Percentiles rank a stretch among this genome's conserved stretches.
These are phyloP conservation scores for Philypnodon macrostomus DNA, from an alignment of 2,797 vertebrate species.

Conservation along the genomic window DNA sequence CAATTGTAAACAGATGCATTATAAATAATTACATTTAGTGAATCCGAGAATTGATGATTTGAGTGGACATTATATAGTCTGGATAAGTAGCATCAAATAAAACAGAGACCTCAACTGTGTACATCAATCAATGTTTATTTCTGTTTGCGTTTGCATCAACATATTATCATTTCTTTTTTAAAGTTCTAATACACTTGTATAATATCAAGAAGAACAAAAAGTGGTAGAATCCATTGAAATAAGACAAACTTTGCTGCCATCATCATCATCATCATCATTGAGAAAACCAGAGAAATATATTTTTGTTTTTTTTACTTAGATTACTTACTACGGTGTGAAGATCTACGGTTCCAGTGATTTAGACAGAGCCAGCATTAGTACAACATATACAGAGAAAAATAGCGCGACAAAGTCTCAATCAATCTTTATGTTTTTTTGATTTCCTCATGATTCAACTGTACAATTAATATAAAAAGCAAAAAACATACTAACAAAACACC, in stretches of 20 bases:
- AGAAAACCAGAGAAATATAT: slow-evolving; percentile 68
- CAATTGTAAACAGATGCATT: too few species aligned
- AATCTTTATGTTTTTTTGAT: slow-evolving; percentile 56
- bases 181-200: slow-evolving; percentile 80
- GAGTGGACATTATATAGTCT: too few species aligned
- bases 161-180: slow-evolving; percentile 76
- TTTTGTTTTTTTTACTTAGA: slow-evolving; percentile 40
- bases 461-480: slow-evolving; percentile 80
- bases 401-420: slow-evolving; percentile 54
- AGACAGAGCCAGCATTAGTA: slow-evolving; percentile 79
- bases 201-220: slow-evolving; percentile 81
- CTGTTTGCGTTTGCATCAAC: slow-evolving; percentile 80
- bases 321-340: slow-evolving; percentile 65
- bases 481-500: slow-evolving; percentile 82
- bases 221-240: slow-evolving; percentile 79
- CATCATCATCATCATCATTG: too few species aligned
- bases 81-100: slow-evolving; percentile 10
- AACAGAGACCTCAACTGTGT: slow-evolving; percentile 48
- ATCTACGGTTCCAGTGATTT: slow-evolving; percentile 71
- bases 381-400: slow-evolving; percentile 80
- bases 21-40: too few species aligned
- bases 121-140: slow-evolving; percentile 86
- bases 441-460: slow-evolving; percentile 74
- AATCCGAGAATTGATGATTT: too few species aligned
- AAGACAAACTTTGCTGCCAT: slow-evolving; percentile 77